These are phyloP conservation scores for Rhingia campestris DNA, from an alignment of 2,888 invertebrate genomes.

Conservation along the genomic window DNA sequence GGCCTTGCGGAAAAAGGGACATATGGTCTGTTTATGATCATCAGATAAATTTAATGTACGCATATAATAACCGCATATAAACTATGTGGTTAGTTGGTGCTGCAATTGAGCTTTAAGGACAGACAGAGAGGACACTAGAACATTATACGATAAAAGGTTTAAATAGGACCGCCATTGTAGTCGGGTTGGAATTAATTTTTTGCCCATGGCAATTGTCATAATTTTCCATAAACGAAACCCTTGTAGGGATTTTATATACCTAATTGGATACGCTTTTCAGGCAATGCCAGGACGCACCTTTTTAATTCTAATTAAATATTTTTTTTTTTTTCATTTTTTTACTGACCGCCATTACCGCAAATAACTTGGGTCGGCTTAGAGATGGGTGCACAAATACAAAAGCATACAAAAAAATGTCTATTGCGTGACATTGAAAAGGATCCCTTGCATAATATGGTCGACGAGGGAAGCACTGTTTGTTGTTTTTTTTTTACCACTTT, in stretches of 20 bases:
- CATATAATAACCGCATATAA: conserved; percentile 10
- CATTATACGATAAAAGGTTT: neutral
- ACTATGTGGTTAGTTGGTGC: neutral
- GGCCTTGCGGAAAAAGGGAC: neutral
- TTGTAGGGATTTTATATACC: conserved; percentile 46
- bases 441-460: conserved; percentile 29
- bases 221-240: conserved; percentile 44
- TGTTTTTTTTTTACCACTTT: neutral
- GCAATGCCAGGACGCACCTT: conserved; percentile 34
- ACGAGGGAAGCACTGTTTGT: neutral
- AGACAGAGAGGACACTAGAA: no score
- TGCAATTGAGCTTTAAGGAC: no score
- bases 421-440: conserved; percentile 58
- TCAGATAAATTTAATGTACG: conserved; percentile 11
- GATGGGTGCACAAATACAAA: conserved; percentile 14
- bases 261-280: conserved; percentile 45
- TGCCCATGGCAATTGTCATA: conserved; percentile 30
- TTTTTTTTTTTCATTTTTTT: conserved; percentile 7
- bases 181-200: conserved; percentile 26
- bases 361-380: conserved; percentile 37
- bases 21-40: conserved; percentile 13
- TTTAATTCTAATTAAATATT: conserved; percentile 57
- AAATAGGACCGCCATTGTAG: no score
- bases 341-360: conserved; percentile 17
- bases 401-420: conserved; percentile 17